Base-by-base conservation (phyloP, 2,888 invertebrate genomes). In the Podabrus alpinus region DNA sequence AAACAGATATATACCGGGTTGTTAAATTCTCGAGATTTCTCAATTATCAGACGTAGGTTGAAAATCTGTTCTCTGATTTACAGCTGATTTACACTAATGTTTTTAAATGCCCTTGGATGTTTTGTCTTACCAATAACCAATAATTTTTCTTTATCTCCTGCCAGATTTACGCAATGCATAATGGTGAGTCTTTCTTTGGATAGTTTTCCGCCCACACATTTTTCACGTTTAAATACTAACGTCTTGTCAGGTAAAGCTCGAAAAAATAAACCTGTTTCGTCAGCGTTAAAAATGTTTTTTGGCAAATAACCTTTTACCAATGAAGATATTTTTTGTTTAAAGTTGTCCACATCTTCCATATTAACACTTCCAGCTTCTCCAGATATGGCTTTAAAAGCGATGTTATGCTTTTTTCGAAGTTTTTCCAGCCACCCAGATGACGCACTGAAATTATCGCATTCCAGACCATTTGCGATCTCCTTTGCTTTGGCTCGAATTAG, bases 261-360 rank as follows among this genome's bases (percentile, higher is more conserved):
- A 70, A 81, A 83, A 79, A 83, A 83, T 21, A 84, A 72, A 3
- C 79, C 81, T 64, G 79, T 82, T 79, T 83, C 83, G 78, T 83
- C 82, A 24, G 78, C 76, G 62, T 79, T 78, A 69, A 73, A 79
- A 11, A 76, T 59, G 70, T 81, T 79, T 60, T 75, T 72, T 60
- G 74, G 69, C 62, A 66, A 10, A 69, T 80, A 80, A 10, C 66
- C 72, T 25, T 71, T 59, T 15, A 79, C 45, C 21, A 79, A 15
- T 60, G 75, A 69, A 10, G 72, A 75, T 15, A 80, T 64, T 68
- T 80, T 82, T 9, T 71, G 45, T 69, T 16, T 60, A 74, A 79
- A 81, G 71, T 70, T 74, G 64, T 25, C 29, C 7, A 79, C 79
- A 69, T 78, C 76, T 59, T 79, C 77, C 76, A 75, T 29, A 78